These are phyloP conservation scores for Lasioglossum leucozonium DNA, from an alignment of 2,888 invertebrate genomes.

Conservation along the genomic window DNA sequence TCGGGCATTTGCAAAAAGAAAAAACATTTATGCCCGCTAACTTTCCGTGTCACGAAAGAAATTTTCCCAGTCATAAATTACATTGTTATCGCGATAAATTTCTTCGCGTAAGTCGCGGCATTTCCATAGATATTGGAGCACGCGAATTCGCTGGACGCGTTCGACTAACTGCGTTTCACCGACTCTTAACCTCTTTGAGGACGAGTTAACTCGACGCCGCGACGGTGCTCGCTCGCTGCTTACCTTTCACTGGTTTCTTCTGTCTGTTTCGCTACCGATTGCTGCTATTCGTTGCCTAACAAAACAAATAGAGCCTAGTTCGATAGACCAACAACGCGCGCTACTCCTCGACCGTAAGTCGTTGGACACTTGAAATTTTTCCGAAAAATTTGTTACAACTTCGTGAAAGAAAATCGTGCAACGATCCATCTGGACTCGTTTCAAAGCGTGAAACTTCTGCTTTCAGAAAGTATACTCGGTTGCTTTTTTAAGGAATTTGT, in stretches of 20 bases:
- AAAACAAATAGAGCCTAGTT: neutral
- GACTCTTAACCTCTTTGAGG: neutral
- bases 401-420: too few relatives aligned
- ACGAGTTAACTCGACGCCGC: neutral
- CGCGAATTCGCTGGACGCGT: neutral
- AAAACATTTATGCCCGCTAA: neutral
- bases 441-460: too few relatives aligned
- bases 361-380: too few relatives aligned
- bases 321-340: neutral
- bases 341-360: too few relatives aligned
- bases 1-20: neutral
- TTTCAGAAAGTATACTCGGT: too few relatives aligned
- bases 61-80: conserved; percentile 8
- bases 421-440: too few relatives aligned
- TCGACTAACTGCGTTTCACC: neutral
- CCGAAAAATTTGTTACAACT: too few relatives aligned
- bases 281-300: neutral
- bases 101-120: neutral
- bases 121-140: conserved; percentile 12
- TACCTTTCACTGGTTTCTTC: conserved; percentile 11
- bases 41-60: conserved; percentile 9
- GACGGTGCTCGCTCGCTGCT: neutral
- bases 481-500: too few relatives aligned
- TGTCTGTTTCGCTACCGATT: neutral
- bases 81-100: conserved; percentile 7